Evolutionary conservation across 2,113 vertebrate genomes (phyloP), one percentile per base, ranked within the genome.

Genomic region (Cynocephalus volans): DNA sequence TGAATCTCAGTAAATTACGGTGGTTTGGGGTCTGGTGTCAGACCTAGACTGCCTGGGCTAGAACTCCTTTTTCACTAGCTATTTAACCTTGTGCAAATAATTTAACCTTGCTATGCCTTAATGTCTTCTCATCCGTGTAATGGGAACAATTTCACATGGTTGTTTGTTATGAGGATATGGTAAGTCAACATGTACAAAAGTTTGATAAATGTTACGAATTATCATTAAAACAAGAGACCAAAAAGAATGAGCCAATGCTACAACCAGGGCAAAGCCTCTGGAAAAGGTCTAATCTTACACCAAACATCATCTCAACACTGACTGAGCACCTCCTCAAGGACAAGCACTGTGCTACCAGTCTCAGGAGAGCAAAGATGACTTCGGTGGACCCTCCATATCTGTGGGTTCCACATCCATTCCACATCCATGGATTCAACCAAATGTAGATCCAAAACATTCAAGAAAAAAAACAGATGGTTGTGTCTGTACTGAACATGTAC

Each of bases 191-290:
- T 6, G 4, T 31, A 56, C 50, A 94, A 94, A 88, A 52, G 21
- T 15, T 76, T 93, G 48, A 24, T 77, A 56, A 93, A 52, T 73
- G 31, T 88, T 73, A 52, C 33, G 23, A 80, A 92, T 84, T 84
- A 28, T 17, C 36, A 45, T 15, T 73, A 48, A 85, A 93, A 91
- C 24, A 67, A 83, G 65, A 88, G 5, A 88, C 31, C 80, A 84
- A 92, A 31, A 75, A 56, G 2, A 86, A 81, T 18, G 14, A 87
- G 54, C 23, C 19, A 60, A 62, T 62, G 33, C n/a, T 86, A 79
- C 45, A 64, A 90, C 31, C 67, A 75, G 13, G 92, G 70, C 70
- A 92, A 88, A 92, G 56, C 10, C 17, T 8, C 12, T 65, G 10
- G 48, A 84, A 92, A 96, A 92, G 23, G 52, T 89, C 65, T 64